Percentiles rank a stretch among this genome's conserved stretches.
These are phyloP conservation scores for Solenodon paradoxus DNA, from an alignment of 2,113 vertebrate genomes.

Conservation along the genomic window DNA sequence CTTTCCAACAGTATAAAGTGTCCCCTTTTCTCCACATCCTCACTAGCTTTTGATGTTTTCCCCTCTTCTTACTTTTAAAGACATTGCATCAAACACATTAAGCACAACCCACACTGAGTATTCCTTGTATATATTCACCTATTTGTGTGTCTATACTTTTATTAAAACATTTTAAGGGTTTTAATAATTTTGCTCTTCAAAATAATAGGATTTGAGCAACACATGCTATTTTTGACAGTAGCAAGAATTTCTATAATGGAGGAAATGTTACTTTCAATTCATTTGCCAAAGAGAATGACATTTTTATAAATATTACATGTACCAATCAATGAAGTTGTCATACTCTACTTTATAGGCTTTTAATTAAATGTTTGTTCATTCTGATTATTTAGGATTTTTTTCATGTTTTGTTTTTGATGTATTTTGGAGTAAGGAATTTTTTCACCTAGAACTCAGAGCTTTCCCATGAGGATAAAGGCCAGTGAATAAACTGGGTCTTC, in stretches of 20 bases:
- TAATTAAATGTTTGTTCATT: conserved; percentile 15
- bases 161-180: not conserved
- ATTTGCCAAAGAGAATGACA: conserved; percentile 9
- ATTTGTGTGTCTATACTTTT: not conserved
- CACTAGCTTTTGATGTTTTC: too few relatives aligned
- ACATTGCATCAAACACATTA: not conserved
- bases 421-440: not conserved
- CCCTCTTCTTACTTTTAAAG: not conserved
- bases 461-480: not conserved
- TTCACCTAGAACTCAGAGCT: not conserved
- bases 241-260: not conserved
- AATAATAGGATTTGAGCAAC: not conserved
- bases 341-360: not conserved
- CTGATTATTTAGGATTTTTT: conserved; percentile 18
- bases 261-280: not conserved
- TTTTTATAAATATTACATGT: not conserved
- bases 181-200: not conserved
- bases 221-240: not conserved
- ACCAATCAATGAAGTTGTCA: not conserved
- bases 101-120: not conserved
- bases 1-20: too few relatives aligned
- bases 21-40: too few relatives aligned
- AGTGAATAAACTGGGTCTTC: not conserved
- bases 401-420: too few relatives aligned
- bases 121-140: not conserved